phyloP scores from a whole-genome alignment of 2,888 invertebrate species.

The Xanthorhoe spadicearia region DNA sequence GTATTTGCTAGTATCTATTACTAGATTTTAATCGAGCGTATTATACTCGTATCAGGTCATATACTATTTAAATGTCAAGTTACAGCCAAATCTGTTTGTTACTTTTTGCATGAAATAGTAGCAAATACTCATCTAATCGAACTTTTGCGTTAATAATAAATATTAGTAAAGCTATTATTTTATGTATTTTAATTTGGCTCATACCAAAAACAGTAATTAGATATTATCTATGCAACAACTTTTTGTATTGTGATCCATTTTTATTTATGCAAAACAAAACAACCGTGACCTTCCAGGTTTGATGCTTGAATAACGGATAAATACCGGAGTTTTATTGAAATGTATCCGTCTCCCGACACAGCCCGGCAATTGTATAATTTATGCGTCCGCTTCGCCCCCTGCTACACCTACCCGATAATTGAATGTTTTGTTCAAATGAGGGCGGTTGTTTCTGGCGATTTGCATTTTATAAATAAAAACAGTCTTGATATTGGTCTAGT shows the following conservation, averaged over 20 bases:
- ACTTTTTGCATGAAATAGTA: too few relatives aligned
- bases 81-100: too few relatives aligned
- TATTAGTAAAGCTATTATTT: too few relatives aligned
- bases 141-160: too few relatives aligned
- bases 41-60: too few relatives aligned
- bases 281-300: slow-evolving; percentile 30
- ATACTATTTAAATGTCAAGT: too few relatives aligned
- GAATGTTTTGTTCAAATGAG: slow-evolving; percentile 37
- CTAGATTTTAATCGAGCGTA: too few relatives aligned
- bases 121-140: too few relatives aligned
- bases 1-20: too few relatives aligned
- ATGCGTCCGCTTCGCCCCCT: slow-evolving; percentile 65
- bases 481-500: too few relatives aligned
- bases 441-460: neutral
- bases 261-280: neutral
- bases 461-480: neutral
- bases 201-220: too few relatives aligned
- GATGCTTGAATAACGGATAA: slow-evolving; percentile 47
- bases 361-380: slow-evolving; percentile 70
- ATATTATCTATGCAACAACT: neutral
- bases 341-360: slow-evolving; percentile 58
- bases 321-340: slow-evolving; percentile 65
- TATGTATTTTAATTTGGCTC: too few relatives aligned
- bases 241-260: neutral
- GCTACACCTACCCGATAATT: slow-evolving; percentile 44